Percentiles rank a stretch among this genome's conserved stretches.
These are phyloP conservation scores for Colaptes auratus DNA, from an alignment of 2,113 vertebrate species.

Conservation along the genomic window DNA sequence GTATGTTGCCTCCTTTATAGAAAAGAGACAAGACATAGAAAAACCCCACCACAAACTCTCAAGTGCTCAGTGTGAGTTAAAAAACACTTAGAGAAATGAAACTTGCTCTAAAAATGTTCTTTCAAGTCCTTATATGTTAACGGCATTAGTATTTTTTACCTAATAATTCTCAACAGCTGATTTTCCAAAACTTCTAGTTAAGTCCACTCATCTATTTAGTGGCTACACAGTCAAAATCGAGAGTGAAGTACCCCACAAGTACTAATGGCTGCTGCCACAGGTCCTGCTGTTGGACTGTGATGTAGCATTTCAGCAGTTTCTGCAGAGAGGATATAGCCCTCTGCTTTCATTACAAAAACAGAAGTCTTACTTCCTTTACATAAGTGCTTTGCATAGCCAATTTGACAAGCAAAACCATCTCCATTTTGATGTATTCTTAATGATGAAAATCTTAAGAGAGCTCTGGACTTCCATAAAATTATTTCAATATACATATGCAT, in stretches of 20 bases:
- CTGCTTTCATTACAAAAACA: background rate
- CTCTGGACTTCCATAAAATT: background rate
- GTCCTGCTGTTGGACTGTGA: background rate
- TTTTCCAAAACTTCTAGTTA: background rate
- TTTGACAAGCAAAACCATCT: constrained; percentile 23
- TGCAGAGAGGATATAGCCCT: background rate
- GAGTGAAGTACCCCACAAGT: background rate
- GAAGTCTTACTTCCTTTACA: background rate
- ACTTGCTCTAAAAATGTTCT: background rate
- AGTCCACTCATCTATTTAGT: background rate
- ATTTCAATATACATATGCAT: background rate
- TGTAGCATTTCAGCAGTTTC: background rate
- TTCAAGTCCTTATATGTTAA: background rate
- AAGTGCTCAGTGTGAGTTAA: background rate
- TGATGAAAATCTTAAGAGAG: background rate
- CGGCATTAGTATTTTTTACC: background rate
- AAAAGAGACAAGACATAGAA: background rate
- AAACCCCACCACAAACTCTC: background rate
- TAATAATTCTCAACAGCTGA: background rate
- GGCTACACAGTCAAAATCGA: background rate
- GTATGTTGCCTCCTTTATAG: background rate
- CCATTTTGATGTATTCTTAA: constrained; percentile 24
- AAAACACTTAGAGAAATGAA: background rate
- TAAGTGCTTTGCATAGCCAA: constrained; percentile 6
- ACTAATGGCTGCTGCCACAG: background rate